Conservation (phyloP, 92 coral and sea anemone genomes). For the Isaurus tuberculatus region DNA sequence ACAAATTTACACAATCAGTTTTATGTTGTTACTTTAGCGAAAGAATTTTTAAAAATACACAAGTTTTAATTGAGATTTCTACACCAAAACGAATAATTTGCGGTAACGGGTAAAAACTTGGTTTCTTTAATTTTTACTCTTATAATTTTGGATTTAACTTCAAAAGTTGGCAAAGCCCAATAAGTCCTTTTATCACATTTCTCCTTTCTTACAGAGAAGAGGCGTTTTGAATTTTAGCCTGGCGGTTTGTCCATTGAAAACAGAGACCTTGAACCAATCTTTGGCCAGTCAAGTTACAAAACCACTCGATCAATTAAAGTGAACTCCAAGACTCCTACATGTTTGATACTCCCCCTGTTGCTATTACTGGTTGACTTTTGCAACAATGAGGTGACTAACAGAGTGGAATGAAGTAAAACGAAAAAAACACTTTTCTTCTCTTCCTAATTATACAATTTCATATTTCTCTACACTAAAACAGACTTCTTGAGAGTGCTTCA, state of each 20-base stretch:
- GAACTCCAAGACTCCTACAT: neutral
- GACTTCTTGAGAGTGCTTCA: conserved; percentile 94
- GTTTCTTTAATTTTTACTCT: neutral
- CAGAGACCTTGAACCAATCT: neutral
- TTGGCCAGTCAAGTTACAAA: neutral
- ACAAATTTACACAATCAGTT: neutral
- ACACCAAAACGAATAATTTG: neutral
- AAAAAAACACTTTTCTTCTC: neutral
- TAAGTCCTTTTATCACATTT: neutral
- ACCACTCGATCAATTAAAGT: neutral
- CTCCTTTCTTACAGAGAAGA: neutral
- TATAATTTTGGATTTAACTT: neutral
- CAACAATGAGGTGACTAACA: neutral
- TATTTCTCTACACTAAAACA: conserved; percentile 96
- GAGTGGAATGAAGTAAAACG: neutral
- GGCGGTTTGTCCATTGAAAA: neutral
- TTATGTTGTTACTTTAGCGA: neutral
- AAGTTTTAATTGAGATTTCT: neutral
- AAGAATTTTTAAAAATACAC: neutral
- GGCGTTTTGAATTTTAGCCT: neutral
- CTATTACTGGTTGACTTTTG: neutral
- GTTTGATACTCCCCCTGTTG: neutral
- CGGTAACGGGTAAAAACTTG: neutral
- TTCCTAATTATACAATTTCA: conserved; percentile 79
- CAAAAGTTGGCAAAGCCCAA: neutral